Conservation (phyloP, 2,797 vertebrate species). For the Falco biarmicus region DNA sequence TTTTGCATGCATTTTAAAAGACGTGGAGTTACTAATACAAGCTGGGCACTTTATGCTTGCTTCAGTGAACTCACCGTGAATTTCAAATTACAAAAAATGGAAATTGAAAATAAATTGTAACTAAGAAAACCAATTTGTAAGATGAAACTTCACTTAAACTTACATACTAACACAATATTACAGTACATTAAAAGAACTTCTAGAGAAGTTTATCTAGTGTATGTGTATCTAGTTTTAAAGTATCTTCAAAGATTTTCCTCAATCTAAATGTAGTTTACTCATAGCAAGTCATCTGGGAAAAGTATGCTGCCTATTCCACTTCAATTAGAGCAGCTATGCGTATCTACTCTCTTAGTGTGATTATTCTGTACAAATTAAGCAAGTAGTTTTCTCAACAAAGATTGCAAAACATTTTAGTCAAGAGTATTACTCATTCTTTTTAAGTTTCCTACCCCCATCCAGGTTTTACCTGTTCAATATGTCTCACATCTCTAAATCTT, state of each 20-base stretch:
- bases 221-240: background rate
- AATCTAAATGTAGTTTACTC: background rate
- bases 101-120: background rate
- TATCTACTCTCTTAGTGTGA: background rate
- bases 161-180: background rate
- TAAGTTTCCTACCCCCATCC: background rate
- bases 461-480: background rate
- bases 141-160: background rate
- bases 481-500: background rate
- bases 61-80: background rate
- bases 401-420: background rate
- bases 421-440: background rate
- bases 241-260: background rate
- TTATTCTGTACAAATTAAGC: background rate
- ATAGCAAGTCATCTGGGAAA: background rate
- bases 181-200: background rate
- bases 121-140: background rate
- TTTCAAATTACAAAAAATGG: background rate
- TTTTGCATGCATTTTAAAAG: constrained; percentile 35
- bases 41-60: background rate
- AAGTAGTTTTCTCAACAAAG: background rate
- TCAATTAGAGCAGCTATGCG: background rate
- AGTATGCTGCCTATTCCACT: background rate
- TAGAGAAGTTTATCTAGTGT: background rate
- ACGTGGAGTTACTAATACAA: background rate